Evolutionary conservation across 2,113 vertebrate species (phyloP).

Genomic region (Halcyon malimbica): DNA sequence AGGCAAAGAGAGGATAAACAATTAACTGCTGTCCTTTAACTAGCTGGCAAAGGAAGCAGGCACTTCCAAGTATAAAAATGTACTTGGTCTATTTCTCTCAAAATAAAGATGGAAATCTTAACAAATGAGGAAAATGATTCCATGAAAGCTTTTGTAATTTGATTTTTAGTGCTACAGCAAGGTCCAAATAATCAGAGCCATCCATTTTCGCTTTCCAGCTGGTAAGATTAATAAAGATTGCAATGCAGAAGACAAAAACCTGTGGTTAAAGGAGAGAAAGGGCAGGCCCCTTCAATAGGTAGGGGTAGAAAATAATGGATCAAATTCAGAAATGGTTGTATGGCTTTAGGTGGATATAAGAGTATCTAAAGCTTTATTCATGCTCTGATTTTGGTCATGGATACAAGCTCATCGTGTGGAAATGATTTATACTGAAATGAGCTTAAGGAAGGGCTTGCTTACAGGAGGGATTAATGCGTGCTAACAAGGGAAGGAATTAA

Average conservation of each 20-base stretch:
- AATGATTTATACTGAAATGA: conserved; percentile 10
- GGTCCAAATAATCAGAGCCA: not conserved
- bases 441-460: conserved; percentile 29
- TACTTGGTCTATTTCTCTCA: not conserved
- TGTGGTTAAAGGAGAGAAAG: not conserved
- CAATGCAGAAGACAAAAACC: not conserved
- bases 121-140: not conserved
- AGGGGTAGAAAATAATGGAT: not conserved
- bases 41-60: not conserved
- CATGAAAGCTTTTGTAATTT: not conserved
- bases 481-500: conserved; percentile 17
- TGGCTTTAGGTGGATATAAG: not conserved
- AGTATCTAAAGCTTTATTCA: not conserved
- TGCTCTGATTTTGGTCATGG: not conserved
- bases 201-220: not conserved
- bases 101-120: not conserved
- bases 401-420: conserved; percentile 5
- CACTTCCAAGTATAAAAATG: not conserved
- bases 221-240: not conserved
- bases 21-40: not conserved
- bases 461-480: not conserved
- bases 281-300: not conserved
- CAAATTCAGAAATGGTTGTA: not conserved
- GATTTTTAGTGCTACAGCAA: not conserved
- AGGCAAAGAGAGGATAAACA: not conserved